Base-by-base conservation (phyloP, 2,113 vertebrate species). In the Ammodytes marinus region DNA sequence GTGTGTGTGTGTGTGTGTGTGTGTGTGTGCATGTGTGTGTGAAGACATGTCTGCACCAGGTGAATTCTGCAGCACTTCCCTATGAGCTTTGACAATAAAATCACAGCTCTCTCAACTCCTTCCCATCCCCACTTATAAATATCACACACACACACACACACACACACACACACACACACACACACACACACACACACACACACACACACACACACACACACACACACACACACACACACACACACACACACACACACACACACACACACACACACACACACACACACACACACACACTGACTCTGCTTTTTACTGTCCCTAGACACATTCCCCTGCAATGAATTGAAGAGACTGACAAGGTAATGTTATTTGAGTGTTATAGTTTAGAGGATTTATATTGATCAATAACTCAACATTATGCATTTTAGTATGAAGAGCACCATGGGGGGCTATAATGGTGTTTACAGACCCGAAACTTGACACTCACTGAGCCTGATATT, bases 11-110 rank as follows among this genome's bases (percentile, higher is more conserved):
- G 17, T 45, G 42, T 50, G 35, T 14, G 50, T 69, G 72, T 72
- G 42, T 27, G 47, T 46, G 19, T 10, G 17, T 17, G 58, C 35
- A 42, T 39, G 42, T 13, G 63, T 11, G 40, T 4, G 39, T n/a
- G 19, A 39, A 47, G 19, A 43, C 53, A 74, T 8, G 75, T 68
- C 66, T 68, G 77, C 63, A 47, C 42, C 37, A 59, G 69, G 53
- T 82, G 43, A 27, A 58, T 39, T 65, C 58, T 57, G 39, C 55
- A 27, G 66, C 74, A 14, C 50, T 74, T 76, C 42, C 47, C 71
- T 50, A 13, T 55, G 52, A 43, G 77, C 74, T 73, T 35, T 80
- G 86, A 89, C 79, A 82, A 57, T 80, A 78, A 86, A 90, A 86
- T 74, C 74, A 79, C 27, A 81, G 69, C 63, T 77, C 66, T 79